Evolutionary conservation across 2,888 invertebrate species (phyloP), one percentile per base, ranked within the genome.

Genomic region (Crioceris asparagi): DNA sequence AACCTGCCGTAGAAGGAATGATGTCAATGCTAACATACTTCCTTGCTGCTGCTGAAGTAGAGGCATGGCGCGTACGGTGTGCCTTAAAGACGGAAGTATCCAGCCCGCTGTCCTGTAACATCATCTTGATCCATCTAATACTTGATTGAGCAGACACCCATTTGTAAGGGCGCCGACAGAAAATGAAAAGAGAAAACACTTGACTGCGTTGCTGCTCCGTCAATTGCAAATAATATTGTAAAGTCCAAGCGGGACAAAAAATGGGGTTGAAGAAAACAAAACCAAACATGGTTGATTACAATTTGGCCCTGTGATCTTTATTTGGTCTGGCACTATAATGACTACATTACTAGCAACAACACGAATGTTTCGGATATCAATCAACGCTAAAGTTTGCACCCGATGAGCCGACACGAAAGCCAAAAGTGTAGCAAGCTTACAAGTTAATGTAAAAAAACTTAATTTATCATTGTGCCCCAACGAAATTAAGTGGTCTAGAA

Each of bases 51-150:
- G 44, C 39, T 8, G 51, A 54, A 4, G 51, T 52, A 2, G 51
- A 38, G 3, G 50, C 53, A 27, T 52, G 52, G 4, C 51, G 36
- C 14, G 51, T 52, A 16, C 45, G 46, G 19, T 52, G 39, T 1
- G 49, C 43, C 11, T 43, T 44, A 32, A 52, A 54, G 23, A 35
- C 39, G 1, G 33, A 18, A 3, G 44, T 47, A 25, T 51, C 50
- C 6, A 54, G 7, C 4, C 50, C 53, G 35, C 16, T 46, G 45
- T 44, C 36, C 4, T 25, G 19, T n/a, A 44, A 15, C 2, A 43
- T 29, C 7, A 17, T 36, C 17, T 38, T 41, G n/a, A 45, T 18
- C 45, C 43, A 45, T 8, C 41, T 35, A 30, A 26, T n/a, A 18
- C 44, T 32, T 4, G 37, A 38, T 17, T n/a, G 44, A 14, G 11